Evolutionary conservation across 1,140 invertebrate genomes (phyloP).

Genomic region (Caenorhabditis briggsae): DNA sequence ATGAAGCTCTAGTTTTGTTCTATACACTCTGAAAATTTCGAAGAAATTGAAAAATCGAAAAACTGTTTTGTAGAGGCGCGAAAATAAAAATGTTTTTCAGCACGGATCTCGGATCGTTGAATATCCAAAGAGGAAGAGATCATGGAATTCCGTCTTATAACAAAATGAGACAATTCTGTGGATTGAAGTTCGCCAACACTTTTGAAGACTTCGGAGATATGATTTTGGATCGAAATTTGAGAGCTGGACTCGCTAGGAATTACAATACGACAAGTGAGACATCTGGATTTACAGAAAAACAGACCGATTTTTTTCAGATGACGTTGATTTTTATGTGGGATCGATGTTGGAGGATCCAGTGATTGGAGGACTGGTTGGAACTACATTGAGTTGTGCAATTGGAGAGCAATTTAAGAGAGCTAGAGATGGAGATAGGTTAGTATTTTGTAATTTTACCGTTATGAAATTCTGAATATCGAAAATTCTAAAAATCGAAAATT

Average conservation of each 20-base stretch:
- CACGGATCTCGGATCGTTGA: constrained; percentile 75
- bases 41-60: too few species aligned
- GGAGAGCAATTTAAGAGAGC: constrained; percentile 89
- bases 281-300: not conserved
- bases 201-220: constrained; percentile 84
- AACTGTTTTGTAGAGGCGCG: too few species aligned
- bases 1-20: too few species aligned
- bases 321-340: constrained; percentile 94
- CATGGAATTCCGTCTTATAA: constrained; percentile 88
- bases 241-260: constrained; percentile 67
- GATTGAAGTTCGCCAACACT: constrained; percentile 82
- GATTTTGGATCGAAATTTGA: constrained; percentile 73
- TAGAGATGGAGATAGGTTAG: constrained; percentile 82
- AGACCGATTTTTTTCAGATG: constrained; percentile 80
- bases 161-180: constrained; percentile 85
- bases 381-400: constrained; percentile 92
- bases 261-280: constrained; percentile 63
- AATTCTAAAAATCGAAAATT: too few species aligned
- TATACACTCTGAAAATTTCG: too few species aligned
- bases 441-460: too few species aligned
- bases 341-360: constrained; percentile 82
- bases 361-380: constrained; percentile 80
- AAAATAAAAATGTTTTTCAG: constrained; percentile 58
- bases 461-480: too few species aligned
- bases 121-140: constrained; percentile 86